phyloP scores from a whole-genome alignment of 2,113 vertebrate species.

The Phrynocephalus versicolor region DNA sequence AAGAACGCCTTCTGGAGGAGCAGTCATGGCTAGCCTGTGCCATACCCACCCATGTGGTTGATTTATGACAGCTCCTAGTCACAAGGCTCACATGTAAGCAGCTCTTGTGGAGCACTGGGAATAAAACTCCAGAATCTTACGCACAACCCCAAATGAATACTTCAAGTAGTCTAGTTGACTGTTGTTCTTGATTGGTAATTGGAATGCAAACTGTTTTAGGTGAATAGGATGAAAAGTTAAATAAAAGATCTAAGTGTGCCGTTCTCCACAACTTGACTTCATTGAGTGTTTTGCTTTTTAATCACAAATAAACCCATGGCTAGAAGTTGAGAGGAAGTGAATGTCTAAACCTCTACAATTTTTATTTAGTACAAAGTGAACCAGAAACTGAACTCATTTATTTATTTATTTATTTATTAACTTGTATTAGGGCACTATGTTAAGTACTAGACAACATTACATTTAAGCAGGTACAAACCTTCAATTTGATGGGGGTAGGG shows the following conservation, averaged over 20 bases:
- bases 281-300: neutral
- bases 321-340: neutral
- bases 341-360: neutral
- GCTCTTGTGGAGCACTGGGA: too few species aligned
- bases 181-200: neutral
- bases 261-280: neutral
- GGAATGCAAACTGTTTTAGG: neutral
- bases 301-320: neutral
- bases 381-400: too few species aligned
- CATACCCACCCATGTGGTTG: too few species aligned
- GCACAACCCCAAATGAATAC: too few species aligned
- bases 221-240: neutral
- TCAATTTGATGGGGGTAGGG: too few species aligned
- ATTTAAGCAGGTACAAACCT: neutral
- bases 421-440: neutral
- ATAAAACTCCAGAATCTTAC: neutral
- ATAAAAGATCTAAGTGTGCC: neutral
- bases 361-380: neutral
- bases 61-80: too few species aligned
- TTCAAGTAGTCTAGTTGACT: neutral
- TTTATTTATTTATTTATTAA: too few species aligned
- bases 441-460: neutral
- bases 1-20: too few species aligned
- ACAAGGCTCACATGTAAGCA: too few species aligned
- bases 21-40: too few species aligned